Evolutionary conservation across 2,888 invertebrate species (phyloP), one percentile per base, ranked within the genome.

Genomic region (Ophonus ardosiacus): DNA sequence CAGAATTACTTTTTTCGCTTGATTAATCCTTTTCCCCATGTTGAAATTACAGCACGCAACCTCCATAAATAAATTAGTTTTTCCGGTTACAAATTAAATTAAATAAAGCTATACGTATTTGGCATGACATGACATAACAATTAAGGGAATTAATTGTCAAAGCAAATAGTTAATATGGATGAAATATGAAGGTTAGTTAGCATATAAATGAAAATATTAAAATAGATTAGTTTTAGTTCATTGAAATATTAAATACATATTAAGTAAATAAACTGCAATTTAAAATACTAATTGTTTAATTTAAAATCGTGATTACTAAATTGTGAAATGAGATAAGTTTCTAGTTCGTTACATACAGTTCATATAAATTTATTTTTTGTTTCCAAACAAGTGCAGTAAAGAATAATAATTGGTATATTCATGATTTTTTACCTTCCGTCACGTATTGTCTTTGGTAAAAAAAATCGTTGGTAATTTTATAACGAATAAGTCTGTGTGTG

Each of bases 41-140:
- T 63, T 13, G 8, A 63, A 21, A 63, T 13, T 63, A 63, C 10
- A 63, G 8, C 63, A 63, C 63, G 63, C 63, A 63, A 24, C 24
- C 7, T 2, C 4, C 10, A 51, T 63, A 18, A 63, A 13, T 24
- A 21, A 63, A 63, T 63, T 63, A 63, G 0, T 13, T 63, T 43
- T 63, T 18, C 18, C 7, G 21, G 24, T 17, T 61, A 61, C 59
- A 61, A 61, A 61, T 61, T 61, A 17, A 51, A 51, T 51, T 51
- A 51, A 51, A 51, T 10, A 51, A 51, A 51, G 43, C 43, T 51
- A 51, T 10, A 51, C 13, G 10, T 51, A 13, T 13, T 51, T 51
- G 13, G 43, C 43, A 10, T 51, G 43, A 51, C 13, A 13, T 51
- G 8, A 13, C 43, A 10, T 51, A 51, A 51, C 43, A 51, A 51